These are phyloP conservation scores for Corapipo altera DNA, from an alignment of 2,113 vertebrate species.

Conservation along the genomic window DNA sequence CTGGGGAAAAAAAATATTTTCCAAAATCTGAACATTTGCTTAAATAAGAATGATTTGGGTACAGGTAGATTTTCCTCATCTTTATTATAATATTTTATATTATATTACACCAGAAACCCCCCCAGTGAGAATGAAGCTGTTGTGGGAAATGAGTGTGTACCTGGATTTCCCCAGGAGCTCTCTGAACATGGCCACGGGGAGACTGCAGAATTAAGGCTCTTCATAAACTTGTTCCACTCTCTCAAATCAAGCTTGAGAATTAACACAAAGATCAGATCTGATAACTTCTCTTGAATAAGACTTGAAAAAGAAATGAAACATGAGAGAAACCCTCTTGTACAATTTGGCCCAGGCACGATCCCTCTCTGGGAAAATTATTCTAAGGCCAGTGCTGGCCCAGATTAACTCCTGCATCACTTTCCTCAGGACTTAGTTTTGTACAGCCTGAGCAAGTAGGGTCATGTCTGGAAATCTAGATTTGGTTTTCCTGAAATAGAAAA, in stretches of 20 bases:
- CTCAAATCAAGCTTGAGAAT: neutral
- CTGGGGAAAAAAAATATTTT: neutral
- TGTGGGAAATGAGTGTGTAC: neutral
- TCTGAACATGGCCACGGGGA: neutral
- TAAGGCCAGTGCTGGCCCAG: neutral
- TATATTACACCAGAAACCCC: neutral
- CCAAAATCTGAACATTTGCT: neutral
- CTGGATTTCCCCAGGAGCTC: conserved; percentile 1
- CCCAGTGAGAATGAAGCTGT: neutral
- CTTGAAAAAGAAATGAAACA: neutral
- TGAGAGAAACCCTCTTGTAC: neutral
- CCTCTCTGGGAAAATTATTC: neutral
- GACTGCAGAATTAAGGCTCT: neutral
- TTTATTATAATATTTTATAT: neutral
- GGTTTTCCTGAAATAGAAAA: neutral
- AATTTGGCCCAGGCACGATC: neutral
- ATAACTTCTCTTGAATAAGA: neutral
- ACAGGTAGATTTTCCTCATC: neutral
- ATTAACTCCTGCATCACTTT: neutral
- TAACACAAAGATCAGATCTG: neutral
- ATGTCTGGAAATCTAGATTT: neutral
- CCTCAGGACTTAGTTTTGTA: neutral
- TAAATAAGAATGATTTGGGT: neutral
- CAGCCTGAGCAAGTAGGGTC: neutral
- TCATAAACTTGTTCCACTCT: neutral